Percentiles rank a stretch among this genome's conserved stretches.
Conservation (phyloP, 2,888 invertebrate species). For the Ophioninae sp. region DNA sequence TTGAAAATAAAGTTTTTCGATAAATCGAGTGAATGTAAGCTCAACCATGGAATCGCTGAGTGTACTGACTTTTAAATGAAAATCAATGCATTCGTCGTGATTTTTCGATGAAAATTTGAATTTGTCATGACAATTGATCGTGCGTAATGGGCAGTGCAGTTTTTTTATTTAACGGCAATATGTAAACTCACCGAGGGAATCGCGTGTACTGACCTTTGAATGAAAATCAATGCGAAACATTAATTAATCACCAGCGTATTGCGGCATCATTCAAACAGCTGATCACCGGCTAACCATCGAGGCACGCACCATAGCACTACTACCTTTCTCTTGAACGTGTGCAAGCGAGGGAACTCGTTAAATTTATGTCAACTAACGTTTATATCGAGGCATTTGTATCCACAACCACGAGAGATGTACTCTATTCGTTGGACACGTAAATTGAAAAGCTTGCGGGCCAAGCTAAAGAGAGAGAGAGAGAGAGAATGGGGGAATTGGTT, state of each 20-base stretch:
- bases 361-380: conserved; percentile 24
- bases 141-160: too few relatives aligned
- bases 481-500: conserved; percentile 1
- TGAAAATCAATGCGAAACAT: conserved; percentile 17
- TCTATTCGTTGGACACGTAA: conserved; percentile 26
- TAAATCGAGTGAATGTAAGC: background rate
- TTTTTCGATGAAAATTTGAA: too few relatives aligned
- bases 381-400: conserved; percentile 1
- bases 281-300: conserved; percentile 32
- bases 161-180: too few relatives aligned
- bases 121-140: too few relatives aligned
- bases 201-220: background rate
- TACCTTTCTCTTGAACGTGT: background rate
- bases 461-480: conserved; percentile 8
- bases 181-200: too few relatives aligned
- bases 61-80: conserved; percentile 1
- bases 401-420: background rate
- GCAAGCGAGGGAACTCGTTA: background rate
- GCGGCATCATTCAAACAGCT: conserved; percentile 37
- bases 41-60: background rate
- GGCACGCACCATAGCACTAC: conserved; percentile 20
- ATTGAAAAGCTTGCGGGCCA: conserved; percentile 22
- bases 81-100: background rate
- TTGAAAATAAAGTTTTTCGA: conserved; percentile 5
- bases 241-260: conserved; percentile 51